These are phyloP conservation scores for Euphydryas editha DNA, from an alignment of 2,888 invertebrate genomes.

Conservation along the genomic window DNA sequence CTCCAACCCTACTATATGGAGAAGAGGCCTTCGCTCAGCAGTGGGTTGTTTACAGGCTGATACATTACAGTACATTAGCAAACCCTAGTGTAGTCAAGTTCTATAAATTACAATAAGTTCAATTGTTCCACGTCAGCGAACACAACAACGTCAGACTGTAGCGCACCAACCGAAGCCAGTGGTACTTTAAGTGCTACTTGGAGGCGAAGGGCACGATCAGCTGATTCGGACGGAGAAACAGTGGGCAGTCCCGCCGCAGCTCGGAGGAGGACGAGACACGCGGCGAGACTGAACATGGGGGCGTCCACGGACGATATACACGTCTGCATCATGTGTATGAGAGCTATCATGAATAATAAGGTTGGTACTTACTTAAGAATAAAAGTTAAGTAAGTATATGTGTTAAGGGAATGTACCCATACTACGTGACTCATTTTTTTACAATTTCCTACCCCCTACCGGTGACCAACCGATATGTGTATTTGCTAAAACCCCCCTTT, in stretches of 20 bases:
- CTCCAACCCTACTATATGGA: too few species aligned
- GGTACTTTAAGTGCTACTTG: constrained; percentile 68
- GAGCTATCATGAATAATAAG: constrained; percentile 99
- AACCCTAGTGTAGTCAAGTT: background rate
- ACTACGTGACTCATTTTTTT: too few species aligned
- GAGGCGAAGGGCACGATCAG: constrained; percentile 68
- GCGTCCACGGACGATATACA: constrained; percentile 99
- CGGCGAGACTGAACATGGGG: constrained; percentile 95
- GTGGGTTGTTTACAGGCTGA: too few species aligned
- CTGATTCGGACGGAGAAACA: constrained; percentile 67
- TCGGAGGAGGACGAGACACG: constrained; percentile 90
- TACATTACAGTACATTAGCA: background rate
- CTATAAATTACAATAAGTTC: background rate
- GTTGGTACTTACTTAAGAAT: too few species aligned
- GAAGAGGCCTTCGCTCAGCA: too few species aligned
- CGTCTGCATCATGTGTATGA: constrained; percentile 99
- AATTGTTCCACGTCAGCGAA: constrained; percentile 53
- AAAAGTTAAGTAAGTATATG: too few species aligned
- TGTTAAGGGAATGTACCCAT: too few species aligned
- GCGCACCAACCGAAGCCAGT: constrained; percentile 60
- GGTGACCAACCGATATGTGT: too few species aligned
- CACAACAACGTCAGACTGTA: constrained; percentile 76
- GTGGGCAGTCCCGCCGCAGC: constrained; percentile 68
- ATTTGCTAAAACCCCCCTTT: too few species aligned
- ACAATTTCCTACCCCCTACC: too few species aligned